A percentile compares a stretch with the other conserved stretches of the same genome.
phyloP scores from a whole-genome alignment of 2,888 invertebrate genomes.

The Eremobia ochroleuca region DNA sequence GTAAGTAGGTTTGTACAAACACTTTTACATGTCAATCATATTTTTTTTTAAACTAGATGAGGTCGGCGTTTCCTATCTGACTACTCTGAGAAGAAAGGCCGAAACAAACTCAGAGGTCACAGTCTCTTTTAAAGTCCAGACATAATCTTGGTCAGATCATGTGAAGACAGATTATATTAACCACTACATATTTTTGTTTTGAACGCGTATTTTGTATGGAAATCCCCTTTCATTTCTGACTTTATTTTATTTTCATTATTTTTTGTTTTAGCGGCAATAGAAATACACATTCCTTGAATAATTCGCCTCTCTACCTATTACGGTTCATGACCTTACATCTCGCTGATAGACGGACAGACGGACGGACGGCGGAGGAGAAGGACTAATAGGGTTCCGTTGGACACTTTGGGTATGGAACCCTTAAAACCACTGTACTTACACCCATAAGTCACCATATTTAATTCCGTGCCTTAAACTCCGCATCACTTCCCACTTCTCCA shows the following conservation, averaged over 20 bases:
- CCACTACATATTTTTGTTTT: no score
- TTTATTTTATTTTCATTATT: background rate
- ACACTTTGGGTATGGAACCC: background rate
- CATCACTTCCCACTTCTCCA: constrained; percentile 47
- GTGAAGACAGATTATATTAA: no score
- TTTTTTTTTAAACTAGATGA: no score
- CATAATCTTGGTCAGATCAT: no score
- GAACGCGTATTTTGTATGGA: no score
- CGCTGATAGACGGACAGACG: background rate
- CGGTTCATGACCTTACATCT: background rate
- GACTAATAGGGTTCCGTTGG: background rate
- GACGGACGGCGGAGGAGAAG: background rate
- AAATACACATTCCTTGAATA: background rate
- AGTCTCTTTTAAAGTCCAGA: no score
- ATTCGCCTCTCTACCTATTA: background rate
- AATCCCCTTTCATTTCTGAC: no score
- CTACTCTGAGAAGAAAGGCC: no score
- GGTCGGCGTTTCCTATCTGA: no score
- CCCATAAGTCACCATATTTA: constrained; percentile 43
- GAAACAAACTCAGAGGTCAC: no score
- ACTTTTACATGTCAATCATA: no score
- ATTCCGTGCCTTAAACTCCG: constrained; percentile 46
- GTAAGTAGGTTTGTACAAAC: no score
- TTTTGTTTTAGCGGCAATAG: background rate
- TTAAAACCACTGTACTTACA: background rate